Conservation (phyloP, 2,888 invertebrate species). For the Ochropleura plecta region DNA sequence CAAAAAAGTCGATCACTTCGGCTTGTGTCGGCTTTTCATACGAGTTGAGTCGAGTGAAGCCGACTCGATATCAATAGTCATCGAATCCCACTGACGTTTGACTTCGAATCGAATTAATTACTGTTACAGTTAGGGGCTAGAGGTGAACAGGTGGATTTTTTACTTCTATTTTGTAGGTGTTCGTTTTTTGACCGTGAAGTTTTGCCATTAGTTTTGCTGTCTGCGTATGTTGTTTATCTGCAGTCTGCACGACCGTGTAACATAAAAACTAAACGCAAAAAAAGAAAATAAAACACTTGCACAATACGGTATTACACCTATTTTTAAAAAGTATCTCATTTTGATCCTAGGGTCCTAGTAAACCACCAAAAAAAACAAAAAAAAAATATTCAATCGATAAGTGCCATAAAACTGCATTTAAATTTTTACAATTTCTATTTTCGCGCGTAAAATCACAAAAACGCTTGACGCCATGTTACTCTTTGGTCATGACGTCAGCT, state of each 20-base stretch:
- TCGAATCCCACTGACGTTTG: conserved; percentile 76
- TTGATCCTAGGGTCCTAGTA: too few species aligned
- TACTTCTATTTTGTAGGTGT: conserved; percentile 35
- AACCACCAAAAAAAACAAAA: too few species aligned
- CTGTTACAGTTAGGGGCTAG: conserved; percentile 79
- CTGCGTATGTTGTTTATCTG: not conserved
- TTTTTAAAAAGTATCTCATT: too few species aligned
- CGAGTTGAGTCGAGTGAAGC: conserved; percentile 52
- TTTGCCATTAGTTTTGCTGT: conserved; percentile 49
- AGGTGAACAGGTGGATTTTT: conserved; percentile 78
- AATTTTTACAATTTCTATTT: too few species aligned
- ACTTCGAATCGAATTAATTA: conserved; percentile 85
- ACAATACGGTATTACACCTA: too few species aligned
- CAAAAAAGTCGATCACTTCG: conserved; percentile 85
- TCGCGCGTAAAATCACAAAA: too few species aligned
- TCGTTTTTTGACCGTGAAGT: conserved; percentile 49
- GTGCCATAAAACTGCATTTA: too few species aligned
- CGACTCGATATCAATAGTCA: conserved; percentile 85
- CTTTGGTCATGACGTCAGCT: too few species aligned
- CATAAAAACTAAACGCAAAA: not conserved
- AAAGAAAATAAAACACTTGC: not conserved
- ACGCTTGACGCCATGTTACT: too few species aligned
- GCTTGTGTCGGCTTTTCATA: conserved; percentile 85
- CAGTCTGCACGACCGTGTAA: not conserved
- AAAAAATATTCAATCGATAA: too few species aligned